Evolutionary conservation across 2,888 invertebrate genomes (phyloP), one percentile per base, ranked within the genome.

Genomic region (Tigriopus californicus): DNA sequence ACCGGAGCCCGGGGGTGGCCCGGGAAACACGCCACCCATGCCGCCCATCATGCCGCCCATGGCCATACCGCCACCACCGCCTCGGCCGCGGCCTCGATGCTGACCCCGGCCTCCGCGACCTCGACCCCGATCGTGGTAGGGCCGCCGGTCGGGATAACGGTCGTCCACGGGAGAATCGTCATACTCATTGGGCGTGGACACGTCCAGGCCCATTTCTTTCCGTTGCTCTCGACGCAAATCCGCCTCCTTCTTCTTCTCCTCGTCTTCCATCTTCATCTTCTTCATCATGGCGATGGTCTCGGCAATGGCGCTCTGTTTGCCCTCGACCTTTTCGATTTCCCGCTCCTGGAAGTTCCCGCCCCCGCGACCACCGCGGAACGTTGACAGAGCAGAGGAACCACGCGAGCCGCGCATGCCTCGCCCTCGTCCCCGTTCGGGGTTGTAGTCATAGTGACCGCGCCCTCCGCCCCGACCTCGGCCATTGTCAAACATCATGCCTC

Each of bases 191-290:
- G 44, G 44, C 5, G 44, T n/a, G 18, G 44, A 18, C n/a, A 15
- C 44, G 5, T n/a, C 15, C n/a, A 44, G 44, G 3, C 44, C 44
- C 15, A 44, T n/a, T 10, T 44, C 44, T 10, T 18, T 44, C 10
- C 44, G 44, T 11, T 18, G 44, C 10, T 44, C 44, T 11, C 18
- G 15, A 3, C 18, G 15, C 15, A 44, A 15, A 41, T 56, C 18
- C 13, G 24, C 18, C 22, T 22, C 24, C 13, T 51, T 40, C 49
- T 51, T n/a, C 10, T 24, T 33, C 24, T 58, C 48, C 33, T 58
- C 41, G 11, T 58, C 58, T 1, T 58, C 48, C 58, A 49, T 48
- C 48, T 48, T 48, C 48, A 49, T 58, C 33, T 25, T 58, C 33
- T 24, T 48, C 48, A 25, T 58, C 58, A 49, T 48, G 8, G 52